Percentiles rank a stretch among this genome's conserved stretches.
Conservation (phyloP, 2,113 vertebrate genomes). For the Pholis gunnellus region DNA sequence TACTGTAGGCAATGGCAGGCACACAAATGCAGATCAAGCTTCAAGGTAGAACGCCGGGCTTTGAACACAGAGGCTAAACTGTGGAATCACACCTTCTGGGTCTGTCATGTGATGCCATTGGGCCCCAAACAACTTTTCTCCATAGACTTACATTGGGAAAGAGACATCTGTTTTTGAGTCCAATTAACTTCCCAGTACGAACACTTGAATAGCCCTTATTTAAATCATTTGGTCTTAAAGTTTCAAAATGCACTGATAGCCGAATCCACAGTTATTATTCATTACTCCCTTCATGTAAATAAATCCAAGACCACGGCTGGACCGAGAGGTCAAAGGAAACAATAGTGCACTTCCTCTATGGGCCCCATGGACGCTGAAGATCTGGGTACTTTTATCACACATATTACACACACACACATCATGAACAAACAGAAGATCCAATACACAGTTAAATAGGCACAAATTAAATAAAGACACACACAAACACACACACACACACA, state of each 20-base stretch:
- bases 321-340: not conserved
- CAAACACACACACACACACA: conserved; percentile 22
- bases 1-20: not conserved
- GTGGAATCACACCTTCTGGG: not conserved
- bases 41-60: not conserved
- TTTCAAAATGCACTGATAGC: not conserved
- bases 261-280: not conserved
- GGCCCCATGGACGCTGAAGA: not conserved
- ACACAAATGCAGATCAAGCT: not conserved
- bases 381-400: not conserved
- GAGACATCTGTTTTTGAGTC: not conserved
- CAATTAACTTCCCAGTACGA: not conserved
- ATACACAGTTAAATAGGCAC: not conserved
- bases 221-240: not conserved
- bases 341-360: not conserved
- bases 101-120: not conserved
- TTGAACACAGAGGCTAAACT: not conserved
- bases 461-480: conserved; percentile 22
- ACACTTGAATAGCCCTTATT: not conserved
- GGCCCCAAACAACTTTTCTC: no score
- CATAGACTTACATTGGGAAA: not conserved
- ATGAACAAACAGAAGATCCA: conserved; percentile 9
- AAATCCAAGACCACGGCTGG: not conserved
- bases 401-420: not conserved
- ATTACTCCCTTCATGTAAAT: not conserved